A percentile compares a stretch with the other conserved stretches of the same genome.
These are phyloP conservation scores for Martes martes DNA, from an alignment of 2,113 vertebrate species.

Conservation along the genomic window DNA sequence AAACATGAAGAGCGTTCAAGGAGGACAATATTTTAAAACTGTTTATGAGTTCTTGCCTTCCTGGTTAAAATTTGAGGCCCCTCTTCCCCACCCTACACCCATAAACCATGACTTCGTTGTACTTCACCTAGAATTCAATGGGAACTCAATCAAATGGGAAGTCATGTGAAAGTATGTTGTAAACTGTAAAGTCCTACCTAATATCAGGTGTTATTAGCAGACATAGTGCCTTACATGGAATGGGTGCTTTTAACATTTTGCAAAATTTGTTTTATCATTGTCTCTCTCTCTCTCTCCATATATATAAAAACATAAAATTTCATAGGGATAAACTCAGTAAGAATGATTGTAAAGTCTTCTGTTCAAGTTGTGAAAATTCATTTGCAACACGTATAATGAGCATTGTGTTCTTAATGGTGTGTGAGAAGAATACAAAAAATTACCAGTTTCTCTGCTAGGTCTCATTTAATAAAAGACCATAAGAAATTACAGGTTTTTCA, in stretches of 20 bases:
- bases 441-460: background rate
- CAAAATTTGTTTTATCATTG: background rate
- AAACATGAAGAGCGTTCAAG: background rate
- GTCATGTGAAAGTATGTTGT: background rate
- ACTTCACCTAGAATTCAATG: background rate
- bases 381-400: background rate
- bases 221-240: background rate
- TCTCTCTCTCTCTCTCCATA: background rate
- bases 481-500: background rate
- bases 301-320: background rate
- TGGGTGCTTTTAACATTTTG: background rate
- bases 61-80: background rate
- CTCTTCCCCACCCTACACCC: too few relatives aligned
- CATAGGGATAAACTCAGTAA: background rate
- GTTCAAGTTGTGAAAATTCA: background rate
- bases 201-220: background rate
- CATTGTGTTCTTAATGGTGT: background rate
- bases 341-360: background rate
- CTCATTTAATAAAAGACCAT: background rate
- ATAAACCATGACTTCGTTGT: background rate
- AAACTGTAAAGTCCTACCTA: background rate
- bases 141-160: background rate
- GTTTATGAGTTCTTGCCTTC: background rate
- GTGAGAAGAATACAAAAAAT: background rate
- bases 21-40: background rate